A percentile compares a stretch with the other conserved stretches of the same genome.
Conservation (phyloP, 2,888 invertebrate genomes). For the Parnassius smintheus region DNA sequence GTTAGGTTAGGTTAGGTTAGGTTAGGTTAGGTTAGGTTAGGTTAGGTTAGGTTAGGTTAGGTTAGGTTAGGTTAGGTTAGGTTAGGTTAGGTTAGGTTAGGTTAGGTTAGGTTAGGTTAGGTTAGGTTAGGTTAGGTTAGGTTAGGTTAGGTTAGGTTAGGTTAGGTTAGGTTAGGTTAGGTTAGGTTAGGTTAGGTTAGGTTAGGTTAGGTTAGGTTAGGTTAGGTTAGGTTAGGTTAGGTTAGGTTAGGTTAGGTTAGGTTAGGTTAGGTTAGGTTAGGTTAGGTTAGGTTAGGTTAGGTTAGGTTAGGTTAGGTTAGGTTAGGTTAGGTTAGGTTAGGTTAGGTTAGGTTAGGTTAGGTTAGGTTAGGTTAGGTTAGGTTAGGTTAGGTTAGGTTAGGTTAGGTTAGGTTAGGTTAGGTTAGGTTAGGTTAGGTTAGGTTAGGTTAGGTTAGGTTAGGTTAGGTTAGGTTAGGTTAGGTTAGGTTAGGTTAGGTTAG, state of each 20-base stretch:
- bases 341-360: neutral
- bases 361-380: neutral
- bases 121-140: neutral
- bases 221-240: neutral
- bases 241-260: neutral
- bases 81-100: constrained; percentile 14
- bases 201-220: constrained; percentile 3
- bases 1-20: neutral
- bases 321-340: neutral
- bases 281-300: constrained; percentile 20
- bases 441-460: neutral
- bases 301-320: constrained; percentile 19
- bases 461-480: neutral
- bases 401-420: constrained; percentile 22
- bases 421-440: constrained; percentile 19
- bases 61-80: constrained; percentile 19
- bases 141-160: neutral
- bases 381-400: neutral
- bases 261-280: neutral
- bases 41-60: constrained; percentile 6
- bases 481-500: neutral
- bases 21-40: neutral
- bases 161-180: constrained; percentile 15
- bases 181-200: constrained; percentile 19
- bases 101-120: neutral